Evolutionary conservation across 2,797 vertebrate genomes (phyloP), one percentile per base, ranked within the genome.

Genomic region (Mallotus villosus): DNA sequence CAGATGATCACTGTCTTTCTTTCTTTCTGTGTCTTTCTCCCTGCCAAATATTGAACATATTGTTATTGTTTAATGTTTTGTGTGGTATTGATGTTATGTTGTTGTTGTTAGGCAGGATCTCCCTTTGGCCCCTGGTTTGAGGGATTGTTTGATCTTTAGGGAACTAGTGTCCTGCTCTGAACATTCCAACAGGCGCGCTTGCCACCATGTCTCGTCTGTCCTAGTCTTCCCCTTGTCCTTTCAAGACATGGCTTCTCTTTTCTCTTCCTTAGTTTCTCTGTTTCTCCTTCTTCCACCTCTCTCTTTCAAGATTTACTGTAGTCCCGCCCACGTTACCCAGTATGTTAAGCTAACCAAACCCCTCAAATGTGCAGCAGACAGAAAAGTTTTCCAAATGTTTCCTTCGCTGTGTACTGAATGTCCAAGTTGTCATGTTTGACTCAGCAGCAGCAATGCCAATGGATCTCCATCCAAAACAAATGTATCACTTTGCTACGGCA

Each of bases 261-360:
- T 62, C 69, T 19, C 37, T 41, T 11, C 37, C 37, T 41, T 12
- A 11, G 9, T 11, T 41, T 41, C 37, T 41, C 0, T 63, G 49
- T 71, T 72, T 74, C 71, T 67, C 74, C 76, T 72, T 68, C 68
- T n/a, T 57, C 51, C 49, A 25, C 27, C 29, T 24, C 21, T 19
- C 27, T 72, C 63, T 82, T 58, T 86, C 81, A 68, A 87, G 82
- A 85, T 92, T 87, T 84, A 87, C 85, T 82, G 83, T 88, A 79
- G 87, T 86, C 82, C 83, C 82, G 83, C 83, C 82, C 82, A 89
- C 86, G 85, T 88, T 82, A 86, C 85, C 88, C 92, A 94, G 92
- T 86, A 87, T 86, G 89, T 92, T 94, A 93, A 94, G 93, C 91
- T 94, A 94, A 91, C 83, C 76, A 90, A 90, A 91, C 87, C 92